Evolutionary conservation across 2,113 vertebrate genomes (phyloP).

Genomic region (Sander lucioperca): DNA sequence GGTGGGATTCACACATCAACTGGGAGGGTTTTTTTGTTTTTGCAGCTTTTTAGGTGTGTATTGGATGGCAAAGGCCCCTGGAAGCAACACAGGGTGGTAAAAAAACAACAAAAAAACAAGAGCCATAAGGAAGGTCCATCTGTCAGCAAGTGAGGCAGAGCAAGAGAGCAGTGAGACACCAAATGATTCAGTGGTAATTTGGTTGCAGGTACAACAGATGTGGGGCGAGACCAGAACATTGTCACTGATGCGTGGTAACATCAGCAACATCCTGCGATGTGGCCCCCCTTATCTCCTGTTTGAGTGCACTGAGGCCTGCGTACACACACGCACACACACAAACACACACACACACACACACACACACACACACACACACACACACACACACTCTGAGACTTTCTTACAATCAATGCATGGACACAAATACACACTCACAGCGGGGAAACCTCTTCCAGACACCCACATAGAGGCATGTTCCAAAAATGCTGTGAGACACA

Average conservation of each 20-base stretch:
- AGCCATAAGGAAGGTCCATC: constrained; percentile 83
- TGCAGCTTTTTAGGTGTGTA: constrained; percentile 60
- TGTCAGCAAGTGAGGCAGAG: constrained; percentile 73
- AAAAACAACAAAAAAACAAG: constrained; percentile 32
- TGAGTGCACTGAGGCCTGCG: constrained; percentile 23
- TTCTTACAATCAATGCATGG: constrained; percentile 23
- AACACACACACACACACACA: constrained; percentile 35
- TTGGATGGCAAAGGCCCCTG: constrained; percentile 47
- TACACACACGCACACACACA: constrained; percentile 31
- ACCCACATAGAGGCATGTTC: constrained; percentile 71
- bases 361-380: constrained; percentile 34
- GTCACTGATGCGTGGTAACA: constrained; percentile 63
- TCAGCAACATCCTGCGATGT: constrained; percentile 48
- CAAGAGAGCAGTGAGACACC: constrained; percentile 44
- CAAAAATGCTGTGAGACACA: constrained; percentile 70
- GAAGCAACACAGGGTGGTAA: constrained; percentile 64
- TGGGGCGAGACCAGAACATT: constrained; percentile 57
- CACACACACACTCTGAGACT: constrained; percentile 13
- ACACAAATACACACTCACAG: constrained; percentile 70
- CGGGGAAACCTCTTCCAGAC: constrained; percentile 73
- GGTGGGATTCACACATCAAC: constrained; percentile 62
- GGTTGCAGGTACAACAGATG: constrained; percentile 77
- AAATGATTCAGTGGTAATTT: constrained; percentile 56
- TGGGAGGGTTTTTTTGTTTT: constrained; percentile 36
- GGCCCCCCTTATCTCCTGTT: constrained; percentile 51